phyloP scores from a whole-genome alignment of 2,797 vertebrate species.

The Labeo calbasu region DNA sequence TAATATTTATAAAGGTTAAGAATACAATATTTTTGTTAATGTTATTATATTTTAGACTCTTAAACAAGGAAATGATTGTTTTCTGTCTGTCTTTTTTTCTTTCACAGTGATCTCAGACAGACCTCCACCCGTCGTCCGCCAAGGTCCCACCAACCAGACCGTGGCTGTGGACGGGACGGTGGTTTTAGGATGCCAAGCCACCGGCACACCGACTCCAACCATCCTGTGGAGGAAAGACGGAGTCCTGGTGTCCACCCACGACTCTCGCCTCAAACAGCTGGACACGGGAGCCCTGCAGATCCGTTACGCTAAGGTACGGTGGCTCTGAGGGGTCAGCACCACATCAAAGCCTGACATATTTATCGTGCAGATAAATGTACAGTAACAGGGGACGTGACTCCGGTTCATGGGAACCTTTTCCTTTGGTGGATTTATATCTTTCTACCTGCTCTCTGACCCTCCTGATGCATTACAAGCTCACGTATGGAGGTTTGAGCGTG shows the following conservation, averaged over 20 bases:
- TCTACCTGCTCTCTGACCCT: slow-evolving; percentile 1
- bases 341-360: slow-evolving; percentile 31
- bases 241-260: slow-evolving; percentile 88
- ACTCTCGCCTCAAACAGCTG: slow-evolving; percentile 93
- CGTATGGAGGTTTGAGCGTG: slow-evolving; percentile 11
- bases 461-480: not conserved
- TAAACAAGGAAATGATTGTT: not conserved
- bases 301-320: slow-evolving; percentile 91
- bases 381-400: slow-evolving; percentile 23
- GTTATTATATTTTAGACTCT: not conserved
- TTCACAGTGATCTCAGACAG: slow-evolving; percentile 90
- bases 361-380: not conserved
- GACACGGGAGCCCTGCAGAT: slow-evolving; percentile 91
- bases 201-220: slow-evolving; percentile 88
- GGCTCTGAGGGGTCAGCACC: not conserved
- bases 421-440: slow-evolving; percentile 29
- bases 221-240: slow-evolving; percentile 96
- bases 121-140: slow-evolving; percentile 93
- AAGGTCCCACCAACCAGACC: slow-evolving; percentile 95
- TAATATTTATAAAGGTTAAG: not conserved
- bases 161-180: slow-evolving; percentile 94
- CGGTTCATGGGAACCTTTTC: slow-evolving; percentile 20
- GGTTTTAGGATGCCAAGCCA: slow-evolving; percentile 86
- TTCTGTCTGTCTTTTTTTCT: not conserved
- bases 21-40: not conserved